Base-by-base conservation (phyloP, 1,140 invertebrate genomes). In the Caerostris extrusa region DNA sequence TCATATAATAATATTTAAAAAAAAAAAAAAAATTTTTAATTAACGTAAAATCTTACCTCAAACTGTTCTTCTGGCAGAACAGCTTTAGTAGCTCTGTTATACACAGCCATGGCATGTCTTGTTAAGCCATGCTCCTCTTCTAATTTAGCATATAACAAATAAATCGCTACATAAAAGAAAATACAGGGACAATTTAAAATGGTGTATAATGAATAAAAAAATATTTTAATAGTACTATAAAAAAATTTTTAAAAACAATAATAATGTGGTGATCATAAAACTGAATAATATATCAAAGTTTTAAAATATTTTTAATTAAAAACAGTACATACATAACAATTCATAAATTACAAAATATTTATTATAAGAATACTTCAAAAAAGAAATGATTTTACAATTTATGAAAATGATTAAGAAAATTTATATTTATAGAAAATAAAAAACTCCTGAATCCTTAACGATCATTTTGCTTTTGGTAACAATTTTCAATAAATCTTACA, bases 51-150 rank as follows among this genome's bases (percentile, higher is more conserved):
- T 64, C 12, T 95, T 96, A 97, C 97, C 95, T 99, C 98, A 96
- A 99, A 98, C 97, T 98, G 98, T 96, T 99, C 98, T 95, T 99
- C 98, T 56, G 98, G 97, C 85, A 98, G 97, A 67, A 99, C 99
- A 82, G 98, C 98, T 95, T 97, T 97, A 0, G 98, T 98, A 3
- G 99, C 98, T 95, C 98, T 97, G 96, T 99, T 99, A 96, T 99
- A 99, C 0, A 99, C 98, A 17, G 98, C 97, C 98, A 99, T 99
- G 10, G 99, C 99, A 96, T 99, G 98, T 94, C 99, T 97, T 0
- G 99, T 98, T 95, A 99, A 97, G 3, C 99, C 99, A 97, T 99
- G 98, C 95, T 99, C 98, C 96, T 99, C 99, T 96, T 99, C 99
- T 94, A 99, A 96, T 96, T 99, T 99, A 1, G 99, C 99, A 96